A percentile compares a stretch with the other conserved stretches of the same genome.
phyloP scores from a whole-genome alignment of 2,797 vertebrate species.

The Schizothorax lantsangensis region DNA sequence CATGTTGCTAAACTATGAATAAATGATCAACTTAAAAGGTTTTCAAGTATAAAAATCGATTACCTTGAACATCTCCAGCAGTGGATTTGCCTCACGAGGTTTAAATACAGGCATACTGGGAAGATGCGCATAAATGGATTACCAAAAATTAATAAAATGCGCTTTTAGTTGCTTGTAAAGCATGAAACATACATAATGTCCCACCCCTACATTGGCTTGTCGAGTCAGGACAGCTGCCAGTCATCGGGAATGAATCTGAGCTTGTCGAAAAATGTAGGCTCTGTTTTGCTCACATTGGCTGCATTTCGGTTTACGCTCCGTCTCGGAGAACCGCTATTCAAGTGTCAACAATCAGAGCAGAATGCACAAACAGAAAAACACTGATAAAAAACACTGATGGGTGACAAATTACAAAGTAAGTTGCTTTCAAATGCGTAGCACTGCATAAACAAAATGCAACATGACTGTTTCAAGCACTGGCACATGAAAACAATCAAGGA shows the following conservation, averaged over 20 bases:
- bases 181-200: slow-evolving; percentile 65
- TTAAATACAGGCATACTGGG: slow-evolving; percentile 60
- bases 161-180: slow-evolving; percentile 71
- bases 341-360: slow-evolving; percentile 31
- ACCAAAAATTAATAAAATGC: slow-evolving; percentile 73
- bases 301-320: not conserved
- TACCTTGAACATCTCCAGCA: slow-evolving; percentile 54
- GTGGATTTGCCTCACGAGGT: slow-evolving; percentile 53
- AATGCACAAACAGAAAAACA: slow-evolving; percentile 35
- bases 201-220: slow-evolving; percentile 24
- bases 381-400: slow-evolving; percentile 20
- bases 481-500: slow-evolving; percentile 47
- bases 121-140: slow-evolving; percentile 78
- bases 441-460: slow-evolving; percentile 39
- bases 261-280: not conserved
- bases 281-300: slow-evolving; percentile 3
- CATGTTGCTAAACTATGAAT: slow-evolving; percentile 51
- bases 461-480: slow-evolving; percentile 20
- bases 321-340: slow-evolving; percentile 4
- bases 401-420: slow-evolving; percentile 44
- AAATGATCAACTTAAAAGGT: slow-evolving; percentile 53
- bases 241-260: slow-evolving; percentile 19
- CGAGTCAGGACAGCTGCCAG: slow-evolving; percentile 52
- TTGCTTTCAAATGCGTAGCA: slow-evolving; percentile 27
- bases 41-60: slow-evolving; percentile 61